Evolutionary conservation across 2,888 invertebrate genomes (phyloP).

Genomic region (Eledona agricola): DNA sequence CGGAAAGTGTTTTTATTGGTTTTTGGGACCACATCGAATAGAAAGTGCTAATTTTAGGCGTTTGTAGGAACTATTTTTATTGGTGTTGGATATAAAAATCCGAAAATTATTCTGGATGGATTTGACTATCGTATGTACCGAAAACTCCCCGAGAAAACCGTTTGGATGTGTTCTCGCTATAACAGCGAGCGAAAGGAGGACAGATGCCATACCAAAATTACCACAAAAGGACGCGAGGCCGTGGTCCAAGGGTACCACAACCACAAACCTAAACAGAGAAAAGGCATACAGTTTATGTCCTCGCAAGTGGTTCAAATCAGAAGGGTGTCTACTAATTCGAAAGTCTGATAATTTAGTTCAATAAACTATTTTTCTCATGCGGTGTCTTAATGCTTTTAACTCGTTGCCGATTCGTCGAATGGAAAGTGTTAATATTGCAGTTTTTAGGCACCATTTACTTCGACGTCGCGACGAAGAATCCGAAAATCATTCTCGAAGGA

Average conservation of each 20-base stretch:
- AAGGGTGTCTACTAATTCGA: too few species aligned
- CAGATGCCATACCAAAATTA: constrained; percentile 34
- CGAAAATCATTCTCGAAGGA: constrained; percentile 49
- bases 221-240: constrained; percentile 41
- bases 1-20: too few species aligned
- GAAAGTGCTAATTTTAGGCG: too few species aligned
- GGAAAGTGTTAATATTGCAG: neutral
- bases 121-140: constrained; percentile 41
- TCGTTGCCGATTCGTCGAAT: too few species aligned
- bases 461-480: constrained; percentile 44
- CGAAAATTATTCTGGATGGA: constrained; percentile 49
- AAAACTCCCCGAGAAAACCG: constrained; percentile 29
- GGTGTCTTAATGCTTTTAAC: too few species aligned
- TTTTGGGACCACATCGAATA: too few species aligned
- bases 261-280: constrained; percentile 29
- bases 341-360: too few species aligned
- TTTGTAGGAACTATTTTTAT: constrained; percentile 48
- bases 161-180: constrained; percentile 28
- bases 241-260: constrained; percentile 31
- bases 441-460: constrained; percentile 48
- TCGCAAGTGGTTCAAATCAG: too few species aligned
- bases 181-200: constrained; percentile 10
- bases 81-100: constrained; percentile 44
- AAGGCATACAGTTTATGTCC: too few species aligned
- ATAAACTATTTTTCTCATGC: too few species aligned